Base-by-base conservation (phyloP, 1,140 invertebrate genomes). In the Diorhabda elongata region DNA sequence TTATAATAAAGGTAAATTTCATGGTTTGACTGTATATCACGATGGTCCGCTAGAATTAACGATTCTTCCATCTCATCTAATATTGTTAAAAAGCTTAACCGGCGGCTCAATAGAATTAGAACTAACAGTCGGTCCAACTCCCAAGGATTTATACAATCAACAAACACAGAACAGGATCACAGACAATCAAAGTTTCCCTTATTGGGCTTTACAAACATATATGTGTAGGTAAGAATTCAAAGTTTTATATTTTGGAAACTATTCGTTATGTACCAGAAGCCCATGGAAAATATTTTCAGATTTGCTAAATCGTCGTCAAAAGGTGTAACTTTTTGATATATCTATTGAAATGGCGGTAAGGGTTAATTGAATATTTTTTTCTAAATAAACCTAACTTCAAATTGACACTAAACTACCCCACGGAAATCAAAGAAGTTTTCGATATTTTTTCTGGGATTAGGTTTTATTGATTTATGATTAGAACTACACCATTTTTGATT, bases 161-260 rank as follows among this genome's bases (percentile, higher is more conserved):
- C 66, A 70, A 64, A 41, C 57, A 4, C 43, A 70, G 43, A 42
- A 61, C 2, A 69, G 44, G 6, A 9, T 44, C 1, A 59, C 45
- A 41, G 42, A 67, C 42, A 11, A 11, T 5, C 61, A 61, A 61
- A 11, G 74, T 9, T 71, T 73, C 5, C 75, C 77, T 4, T 67
- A 74, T 58, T 79, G 78, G 79, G 64, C 69, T 0, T 61, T 81
- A 9, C 75, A 76, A 67, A 71, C 74, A 52, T 78, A 82, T 71
- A 75, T 81, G 69, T 82, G 81, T 72, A 79, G 80, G 80, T 81
- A 8, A 26, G 56, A n/a, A n/a, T 65, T 65, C 2, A 42, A 3
- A 56, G 2, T 56, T 56, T 56, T n/a, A 56, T 7, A 56, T n/a
- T 56, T n/a, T 56, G 52, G n/a, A 26, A 26, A 26, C 26, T 26